Conservation (phyloP, 2,797 vertebrate genomes). For the Pangasius mekongensis region DNA sequence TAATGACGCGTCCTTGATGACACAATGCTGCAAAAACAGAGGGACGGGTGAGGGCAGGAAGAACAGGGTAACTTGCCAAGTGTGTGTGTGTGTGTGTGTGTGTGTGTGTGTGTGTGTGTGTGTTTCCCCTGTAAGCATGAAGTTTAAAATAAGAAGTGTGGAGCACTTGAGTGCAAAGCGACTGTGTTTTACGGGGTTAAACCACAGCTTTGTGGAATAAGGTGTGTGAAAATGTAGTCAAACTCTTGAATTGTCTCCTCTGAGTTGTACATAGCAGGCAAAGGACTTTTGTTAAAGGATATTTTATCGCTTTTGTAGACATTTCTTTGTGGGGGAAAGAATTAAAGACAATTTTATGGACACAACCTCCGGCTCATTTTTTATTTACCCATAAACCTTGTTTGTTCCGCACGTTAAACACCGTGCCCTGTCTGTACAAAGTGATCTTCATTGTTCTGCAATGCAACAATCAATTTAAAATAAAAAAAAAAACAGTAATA, state of each 20-base stretch:
- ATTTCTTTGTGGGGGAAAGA: conserved; percentile 87
- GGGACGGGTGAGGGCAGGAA: conserved; percentile 43
- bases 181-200: conserved; percentile 1
- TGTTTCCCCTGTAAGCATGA: conserved; percentile 26
- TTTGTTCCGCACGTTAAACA: neutral
- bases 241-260: conserved; percentile 78
- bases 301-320: conserved; percentile 98
- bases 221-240: conserved; percentile 69
- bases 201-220: conserved; percentile 58
- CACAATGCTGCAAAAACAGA: conserved; percentile 52
- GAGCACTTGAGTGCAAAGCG: neutral
- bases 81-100: conserved; percentile 48
- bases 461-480: neutral
- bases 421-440: neutral
- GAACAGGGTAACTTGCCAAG: conserved; percentile 49
- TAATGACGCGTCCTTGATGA: conserved; percentile 59
- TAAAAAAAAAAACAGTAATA: neutral
- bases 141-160: neutral
- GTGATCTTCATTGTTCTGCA: neutral
- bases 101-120: conserved; percentile 44
- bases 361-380: conserved; percentile 73
- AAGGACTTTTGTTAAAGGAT: conserved; percentile 91
- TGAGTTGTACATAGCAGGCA: conserved; percentile 91
- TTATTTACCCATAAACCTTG: neutral
- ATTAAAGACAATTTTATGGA: conserved; percentile 89